Conservation (phyloP, 2,888 invertebrate genomes). For the Colostygia pectinataria region DNA sequence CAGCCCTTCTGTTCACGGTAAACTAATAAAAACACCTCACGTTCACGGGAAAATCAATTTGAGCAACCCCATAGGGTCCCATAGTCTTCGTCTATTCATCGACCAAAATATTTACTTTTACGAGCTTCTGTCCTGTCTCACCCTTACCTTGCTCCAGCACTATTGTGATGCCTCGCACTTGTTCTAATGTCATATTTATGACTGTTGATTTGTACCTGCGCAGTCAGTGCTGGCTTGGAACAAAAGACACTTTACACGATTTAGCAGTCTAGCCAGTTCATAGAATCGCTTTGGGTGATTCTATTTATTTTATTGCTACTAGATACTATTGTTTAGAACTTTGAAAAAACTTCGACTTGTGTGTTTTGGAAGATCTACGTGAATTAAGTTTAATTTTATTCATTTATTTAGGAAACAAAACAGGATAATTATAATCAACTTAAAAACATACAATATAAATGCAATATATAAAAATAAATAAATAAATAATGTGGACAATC, state of each 20-base stretch:
- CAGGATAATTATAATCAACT: no score
- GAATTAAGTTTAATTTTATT: neutral
- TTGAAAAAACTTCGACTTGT: neutral
- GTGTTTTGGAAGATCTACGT: neutral
- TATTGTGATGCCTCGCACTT: slow-evolving; percentile 33
- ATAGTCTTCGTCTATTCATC: slow-evolving; percentile 43
- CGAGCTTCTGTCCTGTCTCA: slow-evolving; percentile 38
- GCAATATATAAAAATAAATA: no score
- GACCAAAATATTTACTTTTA: slow-evolving; percentile 72
- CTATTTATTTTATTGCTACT: slow-evolving; percentile 16
- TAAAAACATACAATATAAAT: no score
- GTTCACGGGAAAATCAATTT: slow-evolving; percentile 30
- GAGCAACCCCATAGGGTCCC: slow-evolving; percentile 33
- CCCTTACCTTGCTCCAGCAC: slow-evolving; percentile 1
- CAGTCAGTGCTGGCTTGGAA: slow-evolving; percentile 29
- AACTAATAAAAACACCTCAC: neutral
- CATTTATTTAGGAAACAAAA: no score
- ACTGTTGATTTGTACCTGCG: slow-evolving; percentile 32
- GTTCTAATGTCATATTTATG: slow-evolving; percentile 40
- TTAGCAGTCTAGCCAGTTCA: slow-evolving; percentile 20
- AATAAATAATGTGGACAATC: no score
- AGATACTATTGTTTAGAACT: slow-evolving; percentile 11
- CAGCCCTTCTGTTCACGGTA: neutral
- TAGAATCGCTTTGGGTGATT: slow-evolving; percentile 17
- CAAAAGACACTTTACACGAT: slow-evolving; percentile 25